A percentile compares a stretch with the other conserved stretches of the same genome.
Conservation (phyloP, 2,797 vertebrate genomes). For the Thripadectes ignobilis region DNA sequence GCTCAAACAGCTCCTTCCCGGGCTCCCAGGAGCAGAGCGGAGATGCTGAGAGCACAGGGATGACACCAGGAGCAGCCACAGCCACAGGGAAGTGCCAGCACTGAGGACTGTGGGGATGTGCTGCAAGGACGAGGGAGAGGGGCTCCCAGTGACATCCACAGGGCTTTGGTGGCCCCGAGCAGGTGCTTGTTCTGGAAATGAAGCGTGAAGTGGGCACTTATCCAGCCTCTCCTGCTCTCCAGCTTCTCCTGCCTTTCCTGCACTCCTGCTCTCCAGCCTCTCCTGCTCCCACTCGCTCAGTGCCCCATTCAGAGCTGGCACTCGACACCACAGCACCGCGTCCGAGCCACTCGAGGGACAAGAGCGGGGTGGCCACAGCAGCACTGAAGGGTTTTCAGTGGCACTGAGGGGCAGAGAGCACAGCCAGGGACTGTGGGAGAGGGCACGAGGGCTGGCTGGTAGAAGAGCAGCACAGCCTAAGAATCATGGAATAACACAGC, state of each 20-base stretch:
- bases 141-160: neutral
- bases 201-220: neutral
- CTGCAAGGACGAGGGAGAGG: rapidly evolving
- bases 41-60: neutral
- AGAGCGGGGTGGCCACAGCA: neutral
- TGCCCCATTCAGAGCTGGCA: neutral
- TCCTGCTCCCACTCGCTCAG: neutral
- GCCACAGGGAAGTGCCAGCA: neutral
- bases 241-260: neutral
- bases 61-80: neutral
- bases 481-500: neutral
- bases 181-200: neutral
- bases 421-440: neutral
- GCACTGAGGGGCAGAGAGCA: neutral
- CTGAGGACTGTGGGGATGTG: rapidly evolving
- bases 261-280: neutral
- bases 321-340: neutral
- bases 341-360: neutral
- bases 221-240: neutral
- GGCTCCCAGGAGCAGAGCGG: neutral
- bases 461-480: neutral
- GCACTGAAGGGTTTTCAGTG: neutral
- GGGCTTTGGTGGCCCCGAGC: neutral
- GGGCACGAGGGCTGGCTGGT: neutral
- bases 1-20: neutral